A percentile compares a stretch with the other conserved stretches of the same genome.
These are phyloP conservation scores for Accipiter cooperii DNA, from an alignment of 2,113 vertebrate species.

Conservation along the genomic window DNA sequence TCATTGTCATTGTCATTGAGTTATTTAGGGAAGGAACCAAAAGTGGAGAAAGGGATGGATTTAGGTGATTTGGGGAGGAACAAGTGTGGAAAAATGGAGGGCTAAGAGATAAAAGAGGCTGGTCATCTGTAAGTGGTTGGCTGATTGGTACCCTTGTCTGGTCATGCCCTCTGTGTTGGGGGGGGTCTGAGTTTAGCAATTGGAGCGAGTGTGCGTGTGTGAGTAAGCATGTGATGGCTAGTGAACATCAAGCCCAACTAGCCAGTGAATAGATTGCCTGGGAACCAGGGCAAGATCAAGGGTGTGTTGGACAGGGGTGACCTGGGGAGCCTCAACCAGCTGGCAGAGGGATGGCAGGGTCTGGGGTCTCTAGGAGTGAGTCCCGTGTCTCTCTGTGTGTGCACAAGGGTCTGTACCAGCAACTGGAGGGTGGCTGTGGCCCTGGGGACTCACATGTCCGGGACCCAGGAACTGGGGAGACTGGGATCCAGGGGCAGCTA, in stretches of 20 bases:
- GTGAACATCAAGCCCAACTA: neutral
- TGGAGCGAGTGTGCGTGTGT: neutral
- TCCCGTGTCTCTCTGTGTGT: neutral
- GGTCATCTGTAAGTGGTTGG: neutral
- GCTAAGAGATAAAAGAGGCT: neutral
- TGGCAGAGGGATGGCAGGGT: neutral
- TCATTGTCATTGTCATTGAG: too few relatives aligned
- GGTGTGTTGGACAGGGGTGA: neutral
- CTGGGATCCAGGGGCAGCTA: neutral
- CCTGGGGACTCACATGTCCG: too few relatives aligned
- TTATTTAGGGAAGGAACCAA: neutral
- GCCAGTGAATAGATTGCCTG: neutral
- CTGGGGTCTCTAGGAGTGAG: neutral
- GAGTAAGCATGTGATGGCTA: neutral
- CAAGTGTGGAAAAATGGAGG: neutral
- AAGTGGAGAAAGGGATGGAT: neutral
- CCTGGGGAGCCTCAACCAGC: neutral
- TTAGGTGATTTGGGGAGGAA: neutral
- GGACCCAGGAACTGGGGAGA: neutral
- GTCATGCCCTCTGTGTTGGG: neutral
- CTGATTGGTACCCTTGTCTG: neutral
- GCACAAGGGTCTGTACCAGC: neutral
- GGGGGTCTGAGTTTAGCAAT: neutral
- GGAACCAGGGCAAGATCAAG: neutral
- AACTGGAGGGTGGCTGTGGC: neutral